These are phyloP conservation scores for Argya squamiceps DNA, from an alignment of 2,797 vertebrate species.

Conservation along the genomic window DNA sequence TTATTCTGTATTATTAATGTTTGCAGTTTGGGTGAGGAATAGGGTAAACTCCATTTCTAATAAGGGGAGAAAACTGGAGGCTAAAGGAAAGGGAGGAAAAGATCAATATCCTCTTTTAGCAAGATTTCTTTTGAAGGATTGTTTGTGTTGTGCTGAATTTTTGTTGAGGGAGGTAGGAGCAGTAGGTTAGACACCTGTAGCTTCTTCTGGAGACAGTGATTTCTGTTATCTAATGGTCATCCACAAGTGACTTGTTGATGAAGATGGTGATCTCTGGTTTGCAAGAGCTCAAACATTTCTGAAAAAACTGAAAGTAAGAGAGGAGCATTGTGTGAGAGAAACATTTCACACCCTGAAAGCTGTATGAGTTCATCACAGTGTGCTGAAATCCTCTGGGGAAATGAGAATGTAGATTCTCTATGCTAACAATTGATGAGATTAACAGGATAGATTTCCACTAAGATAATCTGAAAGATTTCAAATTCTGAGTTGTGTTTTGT, in stretches of 20 bases:
- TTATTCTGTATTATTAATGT: conserved; percentile 50
- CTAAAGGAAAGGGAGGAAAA: background rate
- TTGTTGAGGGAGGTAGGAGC: background rate
- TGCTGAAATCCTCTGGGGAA: background rate
- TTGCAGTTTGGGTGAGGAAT: background rate
- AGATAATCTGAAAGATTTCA: background rate
- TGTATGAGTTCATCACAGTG: background rate
- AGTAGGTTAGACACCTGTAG: background rate
- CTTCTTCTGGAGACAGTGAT: background rate
- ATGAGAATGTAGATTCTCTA: background rate
- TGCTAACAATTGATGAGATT: background rate
- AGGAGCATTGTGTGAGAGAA: background rate
- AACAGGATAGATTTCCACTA: background rate
- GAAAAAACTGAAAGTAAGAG: background rate
- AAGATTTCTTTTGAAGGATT: background rate
- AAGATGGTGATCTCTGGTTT: background rate
- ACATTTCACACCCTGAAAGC: background rate
- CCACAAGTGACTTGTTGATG: background rate
- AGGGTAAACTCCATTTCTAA: background rate
- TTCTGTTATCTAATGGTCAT: background rate
- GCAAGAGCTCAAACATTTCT: background rate
- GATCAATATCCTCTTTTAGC: background rate
- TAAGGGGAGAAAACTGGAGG: background rate
- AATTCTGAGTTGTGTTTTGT: background rate
- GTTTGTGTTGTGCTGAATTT: background rate